Base-by-base conservation (phyloP, 2,888 invertebrate genomes). In the Melangyna quadrimaculata region DNA sequence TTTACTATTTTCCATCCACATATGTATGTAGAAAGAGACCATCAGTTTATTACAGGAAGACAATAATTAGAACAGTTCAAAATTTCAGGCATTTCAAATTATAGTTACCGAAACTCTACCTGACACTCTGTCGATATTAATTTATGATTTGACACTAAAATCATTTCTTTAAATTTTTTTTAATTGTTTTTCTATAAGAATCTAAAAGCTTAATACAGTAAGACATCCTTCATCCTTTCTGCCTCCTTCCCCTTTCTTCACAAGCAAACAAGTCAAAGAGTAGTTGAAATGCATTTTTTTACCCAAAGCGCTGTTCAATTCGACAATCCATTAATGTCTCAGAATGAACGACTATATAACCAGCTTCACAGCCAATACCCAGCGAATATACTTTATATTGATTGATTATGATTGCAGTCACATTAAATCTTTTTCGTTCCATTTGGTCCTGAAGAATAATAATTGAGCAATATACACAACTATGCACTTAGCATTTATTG, bases 401-500 rank as follows among this genome's bases (percentile, higher is more conserved):
- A 88, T 88, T 88, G 88, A 88, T 88, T 88, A 87, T 87, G 87
- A 88, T 87, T 82, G 78, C 82, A 81, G 75, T 77, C 78, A 77
- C 83, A 86, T 86, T 88, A 88, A 88, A 88, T 88, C 88, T 88
- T 87, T 80, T 80, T 83, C 87, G 75, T 79, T 79, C 88, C 87
- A 88, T 88, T 88, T 87, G 86, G 78, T 87, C 65, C 67, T 70
- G 86, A 73, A 78, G 79, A 74, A 80, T 83, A 88, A 88, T 88
- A 88, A 88, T 88, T 84, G 87, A 87, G 82, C 82, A 87, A 77
- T 87, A 87, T 87, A 87, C 87, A 87, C 86, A 88, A 81, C 75
- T 81, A 86, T 87, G 87, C 83, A 87, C 87, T 88, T 87, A 87
- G 80, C 82, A 87, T 88, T 88, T 88, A 88, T 88, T 83, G 83